Evolutionary conservation across 1,140 invertebrate species (phyloP), one percentile per base, ranked within the genome.

Genomic region (Anoplolepis gracilipes): DNA sequence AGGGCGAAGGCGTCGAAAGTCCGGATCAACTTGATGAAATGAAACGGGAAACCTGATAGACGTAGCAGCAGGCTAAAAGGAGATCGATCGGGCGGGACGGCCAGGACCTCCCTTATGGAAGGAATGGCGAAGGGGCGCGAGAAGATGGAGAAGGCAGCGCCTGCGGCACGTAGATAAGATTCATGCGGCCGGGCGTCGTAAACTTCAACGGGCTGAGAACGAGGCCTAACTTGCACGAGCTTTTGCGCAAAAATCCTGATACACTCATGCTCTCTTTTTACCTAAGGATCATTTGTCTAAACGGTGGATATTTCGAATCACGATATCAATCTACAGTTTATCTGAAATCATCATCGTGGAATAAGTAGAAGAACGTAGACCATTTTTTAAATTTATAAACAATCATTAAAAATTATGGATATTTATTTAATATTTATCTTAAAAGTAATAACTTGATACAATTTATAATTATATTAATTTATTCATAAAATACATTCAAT

Each of bases 1-100:
- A 81, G 46, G 53, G 30, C 70, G 57, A 78, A 89, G 55, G 86
- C 89, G 85, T 64, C 57, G 85, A 89, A 90, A 77, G 69, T 72
- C 49, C 59, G 88, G 88, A 91, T 91, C 90, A 82, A 85, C 84
- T 90, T 91, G 90, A 91, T 89, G 90, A 91, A 91, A 91, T 91
- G 88, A 91, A 91, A 91, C 84, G 86, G 73, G 88, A 86, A 89
- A 88, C 55, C 85, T 82, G 89, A 88, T 86, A 89, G 89, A 87
- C 53, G 84, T 70, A 81, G 82, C 57, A 87, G 53, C 57, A 25
- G 30, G 59, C 87, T 84, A 62, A 89, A 89, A 89, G 85, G 85
- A 75, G 88, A 84, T 90, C 88, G 88, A 89, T 89, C 81, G 88
- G 73, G 33, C 65, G 62, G 49, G 79, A 70, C 78, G 64, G 73